Conservation (phyloP, 37 sponge, comb jelly and placozoan species). For the Beroe forskalii region DNA sequence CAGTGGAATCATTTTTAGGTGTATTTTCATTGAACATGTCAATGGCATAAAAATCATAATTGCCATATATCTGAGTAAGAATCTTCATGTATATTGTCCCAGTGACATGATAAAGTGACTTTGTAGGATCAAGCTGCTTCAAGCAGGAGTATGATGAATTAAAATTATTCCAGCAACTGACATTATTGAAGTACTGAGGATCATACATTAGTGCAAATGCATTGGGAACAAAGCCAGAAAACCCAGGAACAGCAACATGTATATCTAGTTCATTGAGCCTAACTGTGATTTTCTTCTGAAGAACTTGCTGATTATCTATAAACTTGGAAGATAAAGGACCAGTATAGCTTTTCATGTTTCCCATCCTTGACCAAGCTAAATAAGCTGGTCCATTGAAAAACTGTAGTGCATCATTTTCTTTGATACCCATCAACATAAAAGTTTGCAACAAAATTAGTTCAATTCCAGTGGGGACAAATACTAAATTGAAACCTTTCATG, state of each 20-base stretch:
- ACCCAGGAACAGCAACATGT: slow-evolving; percentile 11
- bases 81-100: slow-evolving; percentile 21
- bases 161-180: slow-evolving; percentile 12
- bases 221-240: slow-evolving; percentile 52
- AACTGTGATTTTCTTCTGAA: neutral
- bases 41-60: neutral
- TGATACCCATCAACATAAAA: neutral
- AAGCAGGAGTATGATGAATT: slow-evolving; percentile 18
- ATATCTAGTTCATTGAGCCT: slow-evolving; percentile 19
- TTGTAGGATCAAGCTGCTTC: slow-evolving; percentile 6
- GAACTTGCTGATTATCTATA: neutral
- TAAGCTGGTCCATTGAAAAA: slow-evolving; percentile 59
- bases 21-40: slow-evolving; percentile 63
- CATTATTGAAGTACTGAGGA: neutral
- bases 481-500: slow-evolving; percentile 5
- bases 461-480: slow-evolving; percentile 40
- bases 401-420: neutral
- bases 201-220: neutral
- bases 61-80: neutral
- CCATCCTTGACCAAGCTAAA: slow-evolving; percentile 59
- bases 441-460: neutral
- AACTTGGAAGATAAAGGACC: slow-evolving; percentile 12
- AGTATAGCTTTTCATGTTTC: slow-evolving; percentile 23
- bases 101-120: neutral
- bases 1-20: neutral